These are phyloP conservation scores for Lampropteryx suffumata DNA, from an alignment of 2,888 invertebrate species.

Conservation along the genomic window DNA sequence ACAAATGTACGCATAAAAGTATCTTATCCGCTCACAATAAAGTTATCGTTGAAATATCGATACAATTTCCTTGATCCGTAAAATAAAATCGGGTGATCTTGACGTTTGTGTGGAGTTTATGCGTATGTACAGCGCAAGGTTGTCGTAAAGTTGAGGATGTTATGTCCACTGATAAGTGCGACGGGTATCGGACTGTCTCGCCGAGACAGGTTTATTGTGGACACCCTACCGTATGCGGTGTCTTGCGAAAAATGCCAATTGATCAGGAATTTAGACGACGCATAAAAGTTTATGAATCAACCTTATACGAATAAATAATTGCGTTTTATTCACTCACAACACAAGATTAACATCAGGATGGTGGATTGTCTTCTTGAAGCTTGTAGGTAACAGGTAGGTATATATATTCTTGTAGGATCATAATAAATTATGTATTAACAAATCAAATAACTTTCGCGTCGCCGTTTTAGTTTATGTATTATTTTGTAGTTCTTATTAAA, in stretches of 20 bases:
- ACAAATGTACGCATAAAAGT: slow-evolving; percentile 67
- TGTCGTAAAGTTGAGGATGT: slow-evolving; percentile 80
- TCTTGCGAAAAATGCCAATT: slow-evolving; percentile 51
- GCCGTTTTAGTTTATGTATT: too few species aligned
- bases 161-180: slow-evolving; percentile 78
- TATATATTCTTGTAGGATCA: too few species aligned
- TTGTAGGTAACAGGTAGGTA: too few species aligned
- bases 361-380: neutral
- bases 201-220: slow-evolving; percentile 75
- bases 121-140: slow-evolving; percentile 64
- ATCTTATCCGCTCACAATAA: slow-evolving; percentile 69
- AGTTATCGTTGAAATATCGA: slow-evolving; percentile 79
- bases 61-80: slow-evolving; percentile 79
- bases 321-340: slow-evolving; percentile 16
- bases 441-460: too few species aligned
- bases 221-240: slow-evolving; percentile 71
- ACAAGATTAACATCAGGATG: slow-evolving; percentile 5
- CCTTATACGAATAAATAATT: slow-evolving; percentile 21
- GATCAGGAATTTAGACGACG: slow-evolving; percentile 35
- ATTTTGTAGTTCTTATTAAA: too few species aligned
- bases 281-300: slow-evolving; percentile 33
- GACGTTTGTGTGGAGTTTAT: slow-evolving; percentile 77
- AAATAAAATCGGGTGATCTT: slow-evolving; percentile 72
- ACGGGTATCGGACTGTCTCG: slow-evolving; percentile 70
- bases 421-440: too few species aligned